Evolutionary conservation across 2,797 vertebrate genomes (phyloP), one percentile per base, ranked within the genome.

Genomic region (Psittacula derbiana): DNA sequence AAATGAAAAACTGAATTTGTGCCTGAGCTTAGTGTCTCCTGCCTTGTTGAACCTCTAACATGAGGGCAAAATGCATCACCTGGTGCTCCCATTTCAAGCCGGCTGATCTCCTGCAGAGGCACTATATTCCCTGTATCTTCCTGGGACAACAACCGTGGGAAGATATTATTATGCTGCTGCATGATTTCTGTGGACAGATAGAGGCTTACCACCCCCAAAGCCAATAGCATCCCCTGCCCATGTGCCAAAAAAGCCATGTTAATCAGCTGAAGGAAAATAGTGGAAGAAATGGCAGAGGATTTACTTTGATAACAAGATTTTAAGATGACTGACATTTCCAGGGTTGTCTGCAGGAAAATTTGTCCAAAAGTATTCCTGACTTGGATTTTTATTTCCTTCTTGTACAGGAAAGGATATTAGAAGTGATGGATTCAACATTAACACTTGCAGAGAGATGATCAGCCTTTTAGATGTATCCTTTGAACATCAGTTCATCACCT

Each of bases 401-500:
- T 92, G 6, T 95, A 46, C 95, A 99, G 99, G 98, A 97, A 97
- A 95, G 33, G 98, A 99, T 96, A 97, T 99, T 78, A 99, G 98
- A 95, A 99, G 98, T 0, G 97, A 98, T 33, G 99, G 98, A 72
- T 99, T 99, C 96, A 97, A 97, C 93, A 61, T 98, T 92, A 98
- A 98, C 19, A 99, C 99, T 53, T 98, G 98, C 97, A 98, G 98
- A 60, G 93, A 98, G 72, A 98, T 99, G 98, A 97, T 99, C 94
- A 98, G 98, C 97, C 98, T 99, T 91, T 98, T 99, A 98, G 99
- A 99, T 30, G 99, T 99, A 99, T 99, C 99, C 98, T 99, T 97
- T 94, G 43, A 75, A 67, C 4, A 16, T 66, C 2, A 69, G 53
- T 82, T 92, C 19, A 25, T 43, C 46, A 53, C 27, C 17, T 81